Base-by-base conservation (phyloP, 2,797 vertebrate species). In the Acanthis flammea region DNA sequence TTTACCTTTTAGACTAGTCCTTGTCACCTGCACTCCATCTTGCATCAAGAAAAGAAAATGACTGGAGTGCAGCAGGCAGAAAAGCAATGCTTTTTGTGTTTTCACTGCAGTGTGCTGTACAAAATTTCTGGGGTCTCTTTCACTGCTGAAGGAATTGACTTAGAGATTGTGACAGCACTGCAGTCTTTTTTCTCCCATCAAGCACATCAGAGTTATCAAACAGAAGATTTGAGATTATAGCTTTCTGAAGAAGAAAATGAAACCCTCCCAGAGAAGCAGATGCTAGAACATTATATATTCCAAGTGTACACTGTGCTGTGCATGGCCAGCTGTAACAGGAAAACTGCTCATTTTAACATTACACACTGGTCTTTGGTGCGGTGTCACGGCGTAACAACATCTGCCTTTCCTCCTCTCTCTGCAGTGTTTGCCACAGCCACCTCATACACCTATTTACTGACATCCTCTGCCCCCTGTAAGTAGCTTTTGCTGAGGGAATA, bases 271-370 rank as follows among this genome's bases (percentile, higher is more conserved):
- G 57, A 91, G 81, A 83, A 91, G 60, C 84, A 95, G 78, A 92
- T 92, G 86, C 63, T 89, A 8, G 23, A 35, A 24, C 61, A 86
- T 95, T 87, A 65, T 7, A 44, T 45, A 91, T 93, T 95, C 86
- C 39, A 79, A 48, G 47, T 45, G 31, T 45, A 75, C 19, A 22
- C 35, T 70, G 28, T 37, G 72, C 50, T 83, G 42, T 58, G 81
- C 86, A 55, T 19, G 70, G 61, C n/a, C 92, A 92, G 88, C 72
- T 93, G 74, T 31, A 72, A 35, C 28, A 50, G 42, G 31, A 73
- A 71, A 95, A 80, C 21, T 41, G 68, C 28, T 92, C 72, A 58
- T 92, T 92, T 93, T 58, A 70, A 75, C 33, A 18, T 72, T 55
- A 48, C 54, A 51, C 33, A 6, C 71, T 75, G 86, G 51, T 80